Evolutionary conservation across 2,888 invertebrate genomes (phyloP), one percentile per base, ranked within the genome.

Genomic region (Cheilosia variabilis): DNA sequence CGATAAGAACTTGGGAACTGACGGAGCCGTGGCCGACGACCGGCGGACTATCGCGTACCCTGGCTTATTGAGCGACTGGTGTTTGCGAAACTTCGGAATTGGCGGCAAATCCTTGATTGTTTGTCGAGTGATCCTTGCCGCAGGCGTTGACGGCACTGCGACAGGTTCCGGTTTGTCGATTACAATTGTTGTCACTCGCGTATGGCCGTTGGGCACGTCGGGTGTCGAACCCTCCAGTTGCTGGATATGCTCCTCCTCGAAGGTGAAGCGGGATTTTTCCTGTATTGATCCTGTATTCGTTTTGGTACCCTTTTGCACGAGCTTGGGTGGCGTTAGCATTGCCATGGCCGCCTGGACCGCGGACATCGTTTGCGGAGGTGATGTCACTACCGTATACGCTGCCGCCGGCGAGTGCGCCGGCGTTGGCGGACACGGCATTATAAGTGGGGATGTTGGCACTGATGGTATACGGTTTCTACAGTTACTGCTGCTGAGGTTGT

Each of bases 1-100:
- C 1, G 96, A 95, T 90, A 97, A 93, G 17, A 97, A 92, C 87
- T 96, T 95, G 0, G 97, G 96, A 73, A 96, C 93, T 0, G 94
- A 95, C 24, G 95, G 93, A 0, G 94, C 93, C 86, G 95, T 95
- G 4, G 94, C 93, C 0, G 95, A 94, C 15, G 94, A 93, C 55
- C 96, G 93, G 62, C 96, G 93, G 0, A 97, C 96, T 88, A 97
- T 94, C 0, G 97, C 96, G 89, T 94, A 94, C 90, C 95, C 91
- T 50, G 89, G 90, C 2, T 91, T 89, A 4, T 90, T 90, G 75
- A 92, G 86, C 2, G 92, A 92, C 47, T 92, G 91, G 31, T 92
- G 92, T 66, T 91, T 92, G 0, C 91, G 91, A 81, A 93, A 94
- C 87, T 94, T 94, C 17, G 95, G 95, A 89, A 95, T 95, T 89